Conservation (phyloP, 2,797 vertebrate genomes). For the Fistularia tabacaria region DNA sequence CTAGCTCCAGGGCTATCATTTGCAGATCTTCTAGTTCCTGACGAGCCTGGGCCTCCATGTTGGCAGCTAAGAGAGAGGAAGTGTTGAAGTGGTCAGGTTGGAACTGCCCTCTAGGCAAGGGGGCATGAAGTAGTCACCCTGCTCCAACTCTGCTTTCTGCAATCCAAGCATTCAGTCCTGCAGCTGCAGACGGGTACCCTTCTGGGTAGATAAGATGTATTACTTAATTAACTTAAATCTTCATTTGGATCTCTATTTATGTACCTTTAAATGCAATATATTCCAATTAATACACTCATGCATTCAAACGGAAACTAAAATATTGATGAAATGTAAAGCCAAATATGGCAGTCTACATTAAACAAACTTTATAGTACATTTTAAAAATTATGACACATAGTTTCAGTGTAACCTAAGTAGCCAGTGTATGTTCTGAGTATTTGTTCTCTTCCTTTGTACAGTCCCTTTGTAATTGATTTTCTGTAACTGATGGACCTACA, state of each 20-base stretch:
- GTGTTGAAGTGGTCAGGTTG: slow-evolving; percentile 23
- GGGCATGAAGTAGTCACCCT: slow-evolving; percentile 47
- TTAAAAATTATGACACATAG: too few species aligned
- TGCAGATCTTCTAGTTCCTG: slow-evolving; percentile 81
- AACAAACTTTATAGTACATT: too few species aligned
- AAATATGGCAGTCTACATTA: too few species aligned
- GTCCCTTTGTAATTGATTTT: too few species aligned
- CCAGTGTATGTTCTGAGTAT: too few species aligned
- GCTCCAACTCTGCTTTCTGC: slow-evolving; percentile 52
- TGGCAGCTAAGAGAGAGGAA: slow-evolving; percentile 37
- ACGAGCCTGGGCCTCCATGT: slow-evolving; percentile 68
- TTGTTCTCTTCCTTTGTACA: too few species aligned
- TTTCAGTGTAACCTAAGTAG: too few species aligned
- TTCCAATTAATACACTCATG: too few species aligned
- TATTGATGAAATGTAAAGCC: too few species aligned
- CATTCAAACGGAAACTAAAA: too few species aligned
- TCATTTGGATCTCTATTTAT: neutral
- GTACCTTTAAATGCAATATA: too few species aligned
- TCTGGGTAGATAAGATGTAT: slow-evolving; percentile 18
- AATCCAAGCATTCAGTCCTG: slow-evolving; percentile 57
- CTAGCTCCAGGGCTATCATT: slow-evolving; percentile 55
- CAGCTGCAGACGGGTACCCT: slow-evolving; percentile 63
- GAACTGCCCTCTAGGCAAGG: slow-evolving; percentile 24
- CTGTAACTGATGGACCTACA: too few species aligned
- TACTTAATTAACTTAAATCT: neutral